Evolutionary conservation across 2,113 vertebrate species (phyloP), one percentile per base, ranked within the genome.

Genomic region (Glaucomys volans): DNA sequence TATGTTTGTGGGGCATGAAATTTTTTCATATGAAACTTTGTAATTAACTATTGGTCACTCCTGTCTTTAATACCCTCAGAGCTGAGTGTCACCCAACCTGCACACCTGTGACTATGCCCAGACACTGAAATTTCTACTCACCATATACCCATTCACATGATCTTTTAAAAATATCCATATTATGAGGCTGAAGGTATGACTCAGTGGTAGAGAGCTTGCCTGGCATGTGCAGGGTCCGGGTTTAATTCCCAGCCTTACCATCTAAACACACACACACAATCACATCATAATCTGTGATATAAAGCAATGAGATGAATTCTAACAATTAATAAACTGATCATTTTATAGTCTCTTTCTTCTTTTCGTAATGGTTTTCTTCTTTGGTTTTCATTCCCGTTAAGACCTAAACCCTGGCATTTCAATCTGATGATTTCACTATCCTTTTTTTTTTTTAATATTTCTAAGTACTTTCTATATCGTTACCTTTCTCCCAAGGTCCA

Each of bases 11-110:
- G 59, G 11, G 18, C 37, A 71, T 74, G 89, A 87, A 37, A 59
- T 77, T 37, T 82, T 81, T 94, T 89, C 35, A 52, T 50, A 87
- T 80, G 66, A 95, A 88, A 95, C 42, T 62, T 77, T 54, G 3
- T 54, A 44, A 69, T 85, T 81, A 84, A 80, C 9, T 67, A 59
- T 16, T 69, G 30, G 52, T 89, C 42, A 81, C 14, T 77, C 17
- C 7, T 57, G 0, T 96, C 66, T 94, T 81, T 66, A 85, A 76
- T 57, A 80, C 40, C 32, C 44, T 74, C 30, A 57, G 50, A 88
- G 91, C 4, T 77, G 40, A 37, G 5, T 80, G 28, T 91, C 17
- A 83, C 47, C 35, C 22, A 74, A 72, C 28, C 52, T 30, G 82
- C 12, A 67, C 59, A 28, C 57, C 71, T 59, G 17, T 69, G 57